phyloP scores from a whole-genome alignment of 2,888 invertebrate genomes.

The Eremobia ochroleuca region DNA sequence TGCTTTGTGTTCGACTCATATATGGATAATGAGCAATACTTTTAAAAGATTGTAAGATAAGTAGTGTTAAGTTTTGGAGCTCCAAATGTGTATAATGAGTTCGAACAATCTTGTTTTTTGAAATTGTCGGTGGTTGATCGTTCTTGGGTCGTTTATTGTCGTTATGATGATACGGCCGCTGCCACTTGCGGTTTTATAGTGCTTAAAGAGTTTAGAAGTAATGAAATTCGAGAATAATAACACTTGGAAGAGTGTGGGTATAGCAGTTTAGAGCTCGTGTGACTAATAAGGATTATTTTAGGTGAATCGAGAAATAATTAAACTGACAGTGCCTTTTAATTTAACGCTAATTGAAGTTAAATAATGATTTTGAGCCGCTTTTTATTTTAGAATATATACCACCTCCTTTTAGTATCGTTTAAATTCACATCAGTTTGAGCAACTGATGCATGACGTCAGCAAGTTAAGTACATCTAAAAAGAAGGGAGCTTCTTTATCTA shows the following conservation, averaged over 20 bases:
- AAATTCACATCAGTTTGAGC: not conserved
- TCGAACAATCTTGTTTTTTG: conserved; percentile 64
- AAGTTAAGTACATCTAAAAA: not conserved
- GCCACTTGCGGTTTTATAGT: conserved; percentile 67
- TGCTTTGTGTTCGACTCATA: conserved; percentile 77
- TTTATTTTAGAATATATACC: not conserved
- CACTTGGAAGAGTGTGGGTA: conserved; percentile 53
- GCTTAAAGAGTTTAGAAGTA: conserved; percentile 63
- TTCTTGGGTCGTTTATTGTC: conserved; percentile 69
- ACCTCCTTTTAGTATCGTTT: conserved; percentile 2
- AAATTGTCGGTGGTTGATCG: conserved; percentile 61
- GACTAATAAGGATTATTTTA: conserved; percentile 53
- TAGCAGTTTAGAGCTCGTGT: conserved; percentile 31
- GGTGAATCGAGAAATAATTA: conserved; percentile 43
- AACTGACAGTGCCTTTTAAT: conserved; percentile 41
- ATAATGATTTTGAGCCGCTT: conserved; percentile 1
- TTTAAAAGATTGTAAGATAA: conserved; percentile 73
- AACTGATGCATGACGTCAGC: conserved; percentile 19
- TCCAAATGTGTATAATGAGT: conserved; percentile 66
- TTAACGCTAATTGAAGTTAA: conserved; percentile 48
- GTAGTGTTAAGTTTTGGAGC: conserved; percentile 56
- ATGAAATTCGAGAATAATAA: conserved; percentile 65
- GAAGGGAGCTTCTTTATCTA: not conserved
- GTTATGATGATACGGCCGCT: conserved; percentile 68
- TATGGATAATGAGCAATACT: conserved; percentile 77